Base-by-base conservation (phyloP, 2,797 vertebrate genomes). In the Phrynocephalus forsythii region DNA sequence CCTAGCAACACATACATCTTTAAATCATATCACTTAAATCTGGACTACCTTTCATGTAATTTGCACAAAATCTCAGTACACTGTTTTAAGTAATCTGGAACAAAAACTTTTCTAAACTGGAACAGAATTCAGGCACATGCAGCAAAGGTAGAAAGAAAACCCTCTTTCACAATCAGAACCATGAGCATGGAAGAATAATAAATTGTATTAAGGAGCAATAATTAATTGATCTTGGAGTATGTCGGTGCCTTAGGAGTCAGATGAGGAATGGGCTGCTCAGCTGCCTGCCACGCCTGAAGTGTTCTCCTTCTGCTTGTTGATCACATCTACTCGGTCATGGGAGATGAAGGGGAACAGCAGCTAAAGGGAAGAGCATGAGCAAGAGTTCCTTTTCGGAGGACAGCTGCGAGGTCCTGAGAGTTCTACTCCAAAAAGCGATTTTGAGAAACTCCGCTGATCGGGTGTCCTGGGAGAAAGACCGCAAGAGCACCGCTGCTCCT, bases 1-100 rank as follows among this genome's bases (percentile, higher is more conserved):
- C 52, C 69, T 73, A 80, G 78, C 77, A 86, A 80, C 77, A 18
- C 16, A 71, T 50, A 15, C 67, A 79, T 86, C 50, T 60, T 50
- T 33, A 80, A n/a, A 26, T 20, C 33, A 86, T 86, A 33, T n/a
- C 50, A n/a, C 20, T 60, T 80, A 80, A 78, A 63, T 67, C 72
- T 48, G 60, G 24, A 44, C 38, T 77, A n/a, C 60, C 38, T 85
- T 77, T 66, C 66, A 84, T 60, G 60, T 13, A 11, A 75, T 71
- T 38, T 20, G n/a, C 22, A 28, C 52, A 66, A 75, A 11, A 76
- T 18, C 56, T 38, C 63, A 28, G 33, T 63, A 15, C 44, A 26
- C 33, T 66, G 71, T 7, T 3, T 76, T 76, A 67, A 77, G 77
- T 48, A 85, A n/a, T 77, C 73, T 28, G 18, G 73, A 76, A 44